These are phyloP conservation scores for Timema cristinae DNA, from an alignment of 2,888 invertebrate genomes.

Conservation along the genomic window DNA sequence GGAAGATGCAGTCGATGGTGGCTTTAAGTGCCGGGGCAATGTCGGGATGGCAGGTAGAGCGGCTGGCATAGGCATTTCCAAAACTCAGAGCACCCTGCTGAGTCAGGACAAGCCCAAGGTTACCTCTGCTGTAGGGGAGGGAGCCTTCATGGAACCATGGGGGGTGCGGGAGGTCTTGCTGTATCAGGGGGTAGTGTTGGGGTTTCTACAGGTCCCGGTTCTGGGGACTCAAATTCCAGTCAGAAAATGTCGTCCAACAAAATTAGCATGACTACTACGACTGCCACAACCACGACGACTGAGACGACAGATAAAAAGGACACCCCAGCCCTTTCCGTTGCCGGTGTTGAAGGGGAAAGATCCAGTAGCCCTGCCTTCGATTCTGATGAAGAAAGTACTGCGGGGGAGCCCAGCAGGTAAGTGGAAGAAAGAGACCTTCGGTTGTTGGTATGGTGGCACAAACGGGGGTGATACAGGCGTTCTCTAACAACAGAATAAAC, in stretches of 20 bases:
- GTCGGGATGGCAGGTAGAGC: conserved; percentile 88
- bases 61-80: conserved; percentile 80
- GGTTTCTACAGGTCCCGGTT: conserved; percentile 22
- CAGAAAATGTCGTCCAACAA: conserved; percentile 58
- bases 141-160: conserved; percentile 35
- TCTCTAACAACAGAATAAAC: conserved; percentile 42
- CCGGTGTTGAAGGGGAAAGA: conserved; percentile 59
- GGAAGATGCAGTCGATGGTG: conserved; percentile 94
- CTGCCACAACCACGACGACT: conserved; percentile 53
- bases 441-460: conserved; percentile 67
- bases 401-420: conserved; percentile 34
- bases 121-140: conserved; percentile 44
- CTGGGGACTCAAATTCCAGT: conserved; percentile 55
- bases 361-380: conserved; percentile 93
- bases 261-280: conserved; percentile 54
- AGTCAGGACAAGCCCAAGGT: conserved; percentile 68
- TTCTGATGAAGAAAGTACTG: conserved; percentile 83
- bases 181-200: conserved; percentile 19
- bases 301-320: conserved; percentile 42
- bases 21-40: conserved; percentile 85
- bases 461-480: conserved; percentile 53
- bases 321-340: conserved; percentile 28
- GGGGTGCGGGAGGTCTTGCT: conserved; percentile 30
- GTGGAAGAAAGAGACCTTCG: conserved; percentile 54
- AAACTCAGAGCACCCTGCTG: conserved; percentile 63